Base-by-base conservation (phyloP, 2,888 invertebrate genomes). In the Perizoma affinitatum region DNA sequence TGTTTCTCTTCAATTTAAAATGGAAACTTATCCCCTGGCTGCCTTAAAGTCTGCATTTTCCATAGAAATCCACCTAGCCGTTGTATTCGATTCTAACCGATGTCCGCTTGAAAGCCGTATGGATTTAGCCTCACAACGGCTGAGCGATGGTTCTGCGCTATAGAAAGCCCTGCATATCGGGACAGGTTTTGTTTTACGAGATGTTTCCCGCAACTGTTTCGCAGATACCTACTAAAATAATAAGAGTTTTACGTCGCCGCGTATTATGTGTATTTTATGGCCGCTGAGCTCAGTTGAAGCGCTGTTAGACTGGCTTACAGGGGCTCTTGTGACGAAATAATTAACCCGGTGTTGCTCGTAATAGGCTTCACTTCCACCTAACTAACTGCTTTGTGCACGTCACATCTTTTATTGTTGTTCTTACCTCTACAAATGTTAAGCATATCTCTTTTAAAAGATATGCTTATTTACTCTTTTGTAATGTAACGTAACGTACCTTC, bases 11-110 rank as follows among this genome's bases (percentile, higher is more conserved):
- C 87, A 90, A 90, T 91, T 90, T 90, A 86, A 91, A 91, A 91
- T 90, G 85, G 87, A 90, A 91, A 91, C 90, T 87, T 88, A 91
- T 92, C 90, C 90, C 91, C 79, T 77, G 86, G 85, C 88, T 86
- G 82, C 87, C 88, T 89, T 92, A 91, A 90, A 91, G 90, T 90
- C 88, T 88, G 83, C 83, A 88, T 90, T 91, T 91, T 87, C 90
- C 88, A 91, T 91, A 87, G 88, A 90, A 88, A 90, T 89, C 86
- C 84, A 84, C 84, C 82, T 82, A 84, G 84, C 85, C 82, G 78
- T 74, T 82, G 81, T 82, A 79, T 83, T 87, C 84, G 84, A 88
- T 88, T 84, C 83, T 84, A 86, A 81, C 87, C 85, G 85, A 82
- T 90, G 90, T 90, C 90, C 89, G 85, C 83, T 72, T 78, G 78